Percentiles rank a stretch among this genome's conserved stretches.
These are phyloP conservation scores for Melinaea menophilus DNA, from an alignment of 2,888 invertebrate species.

Conservation along the genomic window DNA sequence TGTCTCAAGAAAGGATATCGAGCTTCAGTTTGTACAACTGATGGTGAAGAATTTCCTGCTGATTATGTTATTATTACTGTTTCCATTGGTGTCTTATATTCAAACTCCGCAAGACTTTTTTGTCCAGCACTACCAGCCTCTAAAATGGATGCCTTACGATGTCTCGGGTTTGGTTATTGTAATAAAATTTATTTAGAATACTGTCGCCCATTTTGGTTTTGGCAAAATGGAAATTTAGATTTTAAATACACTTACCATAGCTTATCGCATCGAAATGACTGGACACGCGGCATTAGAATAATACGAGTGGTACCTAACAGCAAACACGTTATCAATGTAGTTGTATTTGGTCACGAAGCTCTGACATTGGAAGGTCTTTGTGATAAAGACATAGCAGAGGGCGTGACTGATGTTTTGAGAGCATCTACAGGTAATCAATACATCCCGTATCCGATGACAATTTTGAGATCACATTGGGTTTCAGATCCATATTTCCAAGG, in stretches of 20 bases:
- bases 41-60: constrained; percentile 83
- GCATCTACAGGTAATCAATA: constrained; percentile 77
- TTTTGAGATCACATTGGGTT: constrained; percentile 85
- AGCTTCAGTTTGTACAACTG: constrained; percentile 80
- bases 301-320: constrained; percentile 84
- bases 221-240: constrained; percentile 81
- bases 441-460: constrained; percentile 82
- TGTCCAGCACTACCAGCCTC: constrained; percentile 82
- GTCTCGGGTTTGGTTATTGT: constrained; percentile 84
- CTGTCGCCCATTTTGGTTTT: constrained; percentile 83
- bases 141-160: constrained; percentile 83
- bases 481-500: constrained; percentile 85
- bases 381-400: constrained; percentile 82
- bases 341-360: constrained; percentile 83
- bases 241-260: constrained; percentile 80
- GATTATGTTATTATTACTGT: constrained; percentile 89
- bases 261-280: constrained; percentile 75
- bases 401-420: constrained; percentile 80
- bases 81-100: constrained; percentile 85
- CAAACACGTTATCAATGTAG: constrained; percentile 83
- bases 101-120: constrained; percentile 81
- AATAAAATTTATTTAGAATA: constrained; percentile 89
- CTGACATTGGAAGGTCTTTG: constrained; percentile 81
- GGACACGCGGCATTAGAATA: constrained; percentile 84
- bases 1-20: constrained; percentile 67